phyloP scores from a whole-genome alignment of 2,888 invertebrate genomes.

The Tetropium fuscum region DNA sequence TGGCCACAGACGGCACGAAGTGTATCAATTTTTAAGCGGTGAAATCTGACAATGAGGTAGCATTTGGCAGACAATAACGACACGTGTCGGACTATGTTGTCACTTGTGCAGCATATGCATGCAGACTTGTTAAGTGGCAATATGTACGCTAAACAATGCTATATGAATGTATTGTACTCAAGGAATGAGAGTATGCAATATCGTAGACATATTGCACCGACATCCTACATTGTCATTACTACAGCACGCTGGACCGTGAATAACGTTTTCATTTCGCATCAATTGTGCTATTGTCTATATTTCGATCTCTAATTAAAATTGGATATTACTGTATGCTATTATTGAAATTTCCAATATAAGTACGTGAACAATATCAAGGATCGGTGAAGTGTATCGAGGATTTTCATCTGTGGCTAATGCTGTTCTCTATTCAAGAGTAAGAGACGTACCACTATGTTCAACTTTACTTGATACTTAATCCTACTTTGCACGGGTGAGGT shows the following conservation, averaged over 20 bases:
- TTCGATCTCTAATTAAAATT: conserved; percentile 38
- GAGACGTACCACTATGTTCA: too few species aligned
- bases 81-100: conserved; percentile 55
- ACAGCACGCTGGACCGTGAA: conserved; percentile 41
- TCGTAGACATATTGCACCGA: conserved; percentile 54
- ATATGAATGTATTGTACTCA: conserved; percentile 54
- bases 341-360: conserved; percentile 11
- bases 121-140: conserved; percentile 59
- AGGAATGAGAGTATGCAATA: conserved; percentile 56
- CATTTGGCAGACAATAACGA: conserved; percentile 46
- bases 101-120: conserved; percentile 54
- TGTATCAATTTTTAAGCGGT: conserved; percentile 23
- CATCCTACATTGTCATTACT: conserved; percentile 50
- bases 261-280: conserved; percentile 49
- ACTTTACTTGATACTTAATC: too few species aligned
- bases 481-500: too few species aligned
- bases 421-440: too few species aligned
- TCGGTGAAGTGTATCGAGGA: neutral
- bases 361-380: neutral
- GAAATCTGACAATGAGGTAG: conserved; percentile 27
- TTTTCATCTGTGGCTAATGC: too few species aligned
- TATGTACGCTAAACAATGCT: conserved; percentile 57
- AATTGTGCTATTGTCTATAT: conserved; percentile 45
- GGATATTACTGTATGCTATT: conserved; percentile 25
- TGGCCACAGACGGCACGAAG: conserved; percentile 5